These are phyloP conservation scores for Trichoplusia ni DNA, from an alignment of 1,140 invertebrate species.

Conservation along the genomic window DNA sequence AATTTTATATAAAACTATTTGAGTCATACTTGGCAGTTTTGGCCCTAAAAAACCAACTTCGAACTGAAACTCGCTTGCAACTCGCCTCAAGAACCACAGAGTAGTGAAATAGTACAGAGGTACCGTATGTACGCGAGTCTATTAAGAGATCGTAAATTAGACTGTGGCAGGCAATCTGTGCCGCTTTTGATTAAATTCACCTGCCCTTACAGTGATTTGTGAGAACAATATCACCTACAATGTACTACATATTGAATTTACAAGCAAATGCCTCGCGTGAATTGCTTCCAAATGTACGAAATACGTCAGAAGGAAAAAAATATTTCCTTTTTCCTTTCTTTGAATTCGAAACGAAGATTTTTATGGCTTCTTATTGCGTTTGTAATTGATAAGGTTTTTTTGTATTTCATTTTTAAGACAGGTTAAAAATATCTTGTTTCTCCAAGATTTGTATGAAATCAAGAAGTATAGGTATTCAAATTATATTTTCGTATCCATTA, in stretches of 20 bases:
- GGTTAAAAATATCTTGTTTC: too few relatives aligned
- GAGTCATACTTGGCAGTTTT: too few relatives aligned
- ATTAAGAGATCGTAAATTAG: conserved; percentile 45
- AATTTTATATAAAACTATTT: too few relatives aligned
- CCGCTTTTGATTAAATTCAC: conserved; percentile 52
- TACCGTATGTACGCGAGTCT: conserved; percentile 30
- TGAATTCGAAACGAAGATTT: too few relatives aligned
- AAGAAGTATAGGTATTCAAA: too few relatives aligned
- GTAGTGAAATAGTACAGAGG: too few relatives aligned
- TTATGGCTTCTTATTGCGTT: too few relatives aligned
- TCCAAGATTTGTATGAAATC: too few relatives aligned
- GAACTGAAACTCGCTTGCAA: not conserved
- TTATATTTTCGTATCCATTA: too few relatives aligned
- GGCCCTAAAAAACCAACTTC: too few relatives aligned
- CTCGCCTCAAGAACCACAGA: not conserved
- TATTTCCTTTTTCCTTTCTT: not conserved
- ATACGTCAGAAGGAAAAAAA: not conserved
- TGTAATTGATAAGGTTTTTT: too few relatives aligned
- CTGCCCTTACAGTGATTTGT: conserved; percentile 48
- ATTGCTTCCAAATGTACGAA: not conserved
- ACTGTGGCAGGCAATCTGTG: conserved; percentile 45
- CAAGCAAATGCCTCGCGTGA: not conserved
- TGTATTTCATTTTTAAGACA: too few relatives aligned
- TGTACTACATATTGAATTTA: not conserved
- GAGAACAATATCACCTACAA: conserved; percentile 32